Conservation (phyloP, 2,888 invertebrate species). For the Ormyrus pomaceus region DNA sequence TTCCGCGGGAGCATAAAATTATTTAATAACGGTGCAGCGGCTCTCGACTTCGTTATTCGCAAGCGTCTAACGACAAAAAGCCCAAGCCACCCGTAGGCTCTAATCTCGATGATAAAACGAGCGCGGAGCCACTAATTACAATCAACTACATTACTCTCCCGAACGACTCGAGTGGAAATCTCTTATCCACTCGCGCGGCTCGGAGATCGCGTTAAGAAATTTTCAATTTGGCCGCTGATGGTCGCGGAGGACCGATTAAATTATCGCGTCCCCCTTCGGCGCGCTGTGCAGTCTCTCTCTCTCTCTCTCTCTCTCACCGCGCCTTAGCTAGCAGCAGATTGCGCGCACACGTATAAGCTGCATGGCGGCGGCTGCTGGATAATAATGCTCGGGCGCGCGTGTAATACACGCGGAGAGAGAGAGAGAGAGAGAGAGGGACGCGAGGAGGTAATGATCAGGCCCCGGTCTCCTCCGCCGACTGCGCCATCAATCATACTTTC, state of each 20-base stretch:
- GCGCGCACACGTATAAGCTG: neutral
- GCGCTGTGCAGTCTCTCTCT: conserved; percentile 6
- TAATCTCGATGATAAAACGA: no score
- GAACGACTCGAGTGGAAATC: no score
- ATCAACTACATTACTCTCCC: no score
- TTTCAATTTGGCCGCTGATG: conserved; percentile 43
- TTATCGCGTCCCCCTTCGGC: conserved; percentile 28
- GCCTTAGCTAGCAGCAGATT: conserved; percentile 21
- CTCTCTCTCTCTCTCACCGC: conserved; percentile 9
- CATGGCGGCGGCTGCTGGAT: conserved; percentile 10
- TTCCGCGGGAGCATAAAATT: no score
- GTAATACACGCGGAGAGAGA: conserved; percentile 17
- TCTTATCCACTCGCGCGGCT: no score
- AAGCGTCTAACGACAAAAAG: no score
- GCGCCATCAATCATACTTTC: conserved; percentile 75
- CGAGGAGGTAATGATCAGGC: conserved; percentile 68
- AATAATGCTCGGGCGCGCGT: conserved; percentile 45
- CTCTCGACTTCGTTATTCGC: neutral
- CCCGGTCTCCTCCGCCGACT: conserved; percentile 54
- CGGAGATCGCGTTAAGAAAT: conserved; percentile 37
- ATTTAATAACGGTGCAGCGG: neutral
- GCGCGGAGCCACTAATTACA: no score
- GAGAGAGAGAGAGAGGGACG: neutral
- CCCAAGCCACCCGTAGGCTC: no score
- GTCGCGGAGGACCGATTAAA: conserved; percentile 37